Percentiles rank a stretch among this genome's conserved stretches.
Conservation (phyloP, 2,888 invertebrate species). For the Pachycephus smyrnensis region DNA sequence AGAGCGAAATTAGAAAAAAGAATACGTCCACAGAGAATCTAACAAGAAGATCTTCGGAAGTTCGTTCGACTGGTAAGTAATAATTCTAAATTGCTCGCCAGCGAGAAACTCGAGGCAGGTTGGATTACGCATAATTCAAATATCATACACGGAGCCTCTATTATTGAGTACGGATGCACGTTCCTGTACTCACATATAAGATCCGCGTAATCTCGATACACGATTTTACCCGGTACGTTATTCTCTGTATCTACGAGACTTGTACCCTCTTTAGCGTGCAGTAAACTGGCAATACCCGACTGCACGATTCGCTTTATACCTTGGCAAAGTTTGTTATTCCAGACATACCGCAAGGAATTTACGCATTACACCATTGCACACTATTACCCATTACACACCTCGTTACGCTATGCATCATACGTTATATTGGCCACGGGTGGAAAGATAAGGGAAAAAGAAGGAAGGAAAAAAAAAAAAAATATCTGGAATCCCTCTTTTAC, state of each 20-base stretch:
- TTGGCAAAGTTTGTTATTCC: conserved; percentile 43
- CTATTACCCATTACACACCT: conserved; percentile 56
- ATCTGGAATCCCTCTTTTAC: background rate
- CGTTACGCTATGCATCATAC: conserved; percentile 49
- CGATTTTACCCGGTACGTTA: background rate
- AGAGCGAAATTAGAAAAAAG: background rate
- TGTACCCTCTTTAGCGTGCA: background rate
- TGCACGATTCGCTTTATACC: background rate
- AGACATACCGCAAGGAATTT: conserved; percentile 44
- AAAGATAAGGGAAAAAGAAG: background rate
- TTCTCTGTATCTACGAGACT: background rate
- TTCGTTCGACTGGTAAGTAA: background rate
- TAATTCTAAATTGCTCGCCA: background rate
- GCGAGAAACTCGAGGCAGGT: background rate
- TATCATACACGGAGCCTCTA: conserved; percentile 1
- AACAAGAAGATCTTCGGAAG: background rate
- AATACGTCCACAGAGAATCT: background rate
- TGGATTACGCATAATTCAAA: conserved; percentile 3
- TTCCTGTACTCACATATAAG: background rate
- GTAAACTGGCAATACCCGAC: background rate
- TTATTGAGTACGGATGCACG: background rate
- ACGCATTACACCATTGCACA: conserved; percentile 53
- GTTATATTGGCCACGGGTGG: conserved; percentile 32
- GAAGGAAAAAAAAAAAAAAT: background rate
- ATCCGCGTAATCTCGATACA: conserved; percentile 2